Evolutionary conservation across 2,113 vertebrate genomes (phyloP).

Genomic region (Abramis brama): DNA sequence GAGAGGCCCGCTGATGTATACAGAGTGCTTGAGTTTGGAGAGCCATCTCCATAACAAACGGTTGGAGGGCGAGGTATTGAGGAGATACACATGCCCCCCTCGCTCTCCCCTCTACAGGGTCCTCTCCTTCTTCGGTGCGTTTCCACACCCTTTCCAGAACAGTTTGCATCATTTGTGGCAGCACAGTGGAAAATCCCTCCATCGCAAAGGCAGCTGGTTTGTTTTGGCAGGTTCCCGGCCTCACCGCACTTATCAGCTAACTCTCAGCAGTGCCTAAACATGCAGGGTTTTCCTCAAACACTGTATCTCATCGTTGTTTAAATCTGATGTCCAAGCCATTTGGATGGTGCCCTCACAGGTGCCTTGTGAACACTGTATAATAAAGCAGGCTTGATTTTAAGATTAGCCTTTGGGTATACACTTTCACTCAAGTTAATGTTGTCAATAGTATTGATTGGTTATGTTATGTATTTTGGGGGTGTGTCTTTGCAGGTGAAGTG

Average conservation of each 20-base stretch:
- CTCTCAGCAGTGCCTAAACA: conserved; percentile 46
- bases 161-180: conserved; percentile 60
- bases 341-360: neutral
- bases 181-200: conserved; percentile 76
- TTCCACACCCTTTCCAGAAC: conserved; percentile 64
- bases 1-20: conserved; percentile 59
- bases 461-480: conserved; percentile 32
- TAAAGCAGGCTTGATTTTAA: neutral
- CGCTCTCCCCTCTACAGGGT: conserved; percentile 54
- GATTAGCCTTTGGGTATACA: neutral
- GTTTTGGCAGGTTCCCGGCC: conserved; percentile 73
- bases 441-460: neutral
- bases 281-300: conserved; percentile 19
- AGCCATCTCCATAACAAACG: conserved; percentile 68
- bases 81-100: conserved; percentile 62
- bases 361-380: neutral
- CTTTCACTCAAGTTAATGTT: neutral
- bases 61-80: conserved; percentile 66
- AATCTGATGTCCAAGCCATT: neutral
- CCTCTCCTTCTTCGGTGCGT: conserved; percentile 84
- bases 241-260: conserved; percentile 69
- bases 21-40: conserved; percentile 70
- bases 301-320: conserved; percentile 1
- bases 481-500: conserved; percentile 75
- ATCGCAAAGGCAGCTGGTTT: conserved; percentile 60